phyloP scores from a whole-genome alignment of 2,888 invertebrate species.

The Argyresthia albistria region DNA sequence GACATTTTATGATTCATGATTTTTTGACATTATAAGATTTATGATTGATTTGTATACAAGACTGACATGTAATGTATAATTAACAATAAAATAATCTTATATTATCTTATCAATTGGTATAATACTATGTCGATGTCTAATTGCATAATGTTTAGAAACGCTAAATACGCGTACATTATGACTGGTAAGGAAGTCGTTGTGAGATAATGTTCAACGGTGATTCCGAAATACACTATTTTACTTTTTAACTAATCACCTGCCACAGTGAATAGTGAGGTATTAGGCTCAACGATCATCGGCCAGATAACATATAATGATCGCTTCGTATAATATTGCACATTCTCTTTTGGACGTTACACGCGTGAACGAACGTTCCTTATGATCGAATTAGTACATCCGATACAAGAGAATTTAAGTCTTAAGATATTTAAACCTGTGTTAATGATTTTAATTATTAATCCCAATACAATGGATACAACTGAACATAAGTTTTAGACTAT shows the following conservation, averaged over 20 bases:
- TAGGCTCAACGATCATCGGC: background rate
- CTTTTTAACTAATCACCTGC: background rate
- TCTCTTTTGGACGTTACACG: background rate
- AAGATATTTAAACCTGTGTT: too few relatives aligned
- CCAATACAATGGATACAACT: too few relatives aligned
- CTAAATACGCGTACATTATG: background rate
- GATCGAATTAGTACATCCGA: background rate
- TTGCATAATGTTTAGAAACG: too few relatives aligned
- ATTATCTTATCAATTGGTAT: too few relatives aligned
- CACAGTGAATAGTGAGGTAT: slow-evolving; percentile 3
- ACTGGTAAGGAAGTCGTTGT: background rate
- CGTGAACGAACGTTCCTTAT: background rate
- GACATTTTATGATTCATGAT: too few relatives aligned
- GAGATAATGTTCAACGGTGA: background rate
- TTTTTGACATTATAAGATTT: too few relatives aligned
- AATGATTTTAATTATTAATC: too few relatives aligned
- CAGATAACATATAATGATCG: background rate
- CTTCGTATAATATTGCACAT: background rate
- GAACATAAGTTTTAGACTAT: too few relatives aligned
- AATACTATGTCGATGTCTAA: background rate
- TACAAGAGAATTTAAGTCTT: too few relatives aligned
- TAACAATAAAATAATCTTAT: too few relatives aligned
- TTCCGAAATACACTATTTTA: background rate
- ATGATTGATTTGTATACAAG: too few relatives aligned
- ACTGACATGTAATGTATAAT: too few relatives aligned